Evolutionary conservation across 1,140 invertebrate genomes (phyloP).

Genomic region (Drosophila ogumai): DNA sequence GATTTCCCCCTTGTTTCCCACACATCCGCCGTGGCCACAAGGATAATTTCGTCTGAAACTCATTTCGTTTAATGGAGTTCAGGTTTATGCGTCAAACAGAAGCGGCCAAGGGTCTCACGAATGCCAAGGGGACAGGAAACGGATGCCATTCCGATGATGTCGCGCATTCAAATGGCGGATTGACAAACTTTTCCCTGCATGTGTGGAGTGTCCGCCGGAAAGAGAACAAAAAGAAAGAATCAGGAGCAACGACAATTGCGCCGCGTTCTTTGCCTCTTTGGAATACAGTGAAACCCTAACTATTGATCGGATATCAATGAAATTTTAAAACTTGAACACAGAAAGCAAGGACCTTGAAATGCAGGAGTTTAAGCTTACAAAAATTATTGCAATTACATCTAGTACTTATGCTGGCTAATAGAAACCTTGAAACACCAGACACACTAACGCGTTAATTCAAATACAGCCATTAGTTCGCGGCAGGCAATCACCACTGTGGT

Average conservation of each 20-base stretch:
- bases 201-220: conserved; percentile 9
- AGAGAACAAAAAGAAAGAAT: conserved; percentile 11
- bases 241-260: conserved; percentile 3
- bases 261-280: conserved; percentile 16
- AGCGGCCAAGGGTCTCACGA: conserved; percentile 35
- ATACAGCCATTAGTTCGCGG: neutral
- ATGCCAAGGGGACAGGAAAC: conserved; percentile 46
- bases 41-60: conserved; percentile 80
- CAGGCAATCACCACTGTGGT: conserved; percentile 24
- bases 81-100: conserved; percentile 76
- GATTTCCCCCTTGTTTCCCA: conserved; percentile 15
- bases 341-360: neutral
- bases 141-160: conserved; percentile 65
- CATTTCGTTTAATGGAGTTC: conserved; percentile 80
- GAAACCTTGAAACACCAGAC: neutral
- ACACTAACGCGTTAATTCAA: neutral
- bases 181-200: conserved; percentile 70
- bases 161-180: conserved; percentile 80
- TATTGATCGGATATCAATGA: neutral
- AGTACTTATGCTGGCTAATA: no score
- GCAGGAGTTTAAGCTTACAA: neutral
- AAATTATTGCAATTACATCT: neutral
- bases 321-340: neutral
- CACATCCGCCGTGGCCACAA: conserved; percentile 14
- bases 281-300: conserved; percentile 7